Evolutionary conservation across 2,113 vertebrate species (phyloP).

Genomic region (Zeus faber): DNA sequence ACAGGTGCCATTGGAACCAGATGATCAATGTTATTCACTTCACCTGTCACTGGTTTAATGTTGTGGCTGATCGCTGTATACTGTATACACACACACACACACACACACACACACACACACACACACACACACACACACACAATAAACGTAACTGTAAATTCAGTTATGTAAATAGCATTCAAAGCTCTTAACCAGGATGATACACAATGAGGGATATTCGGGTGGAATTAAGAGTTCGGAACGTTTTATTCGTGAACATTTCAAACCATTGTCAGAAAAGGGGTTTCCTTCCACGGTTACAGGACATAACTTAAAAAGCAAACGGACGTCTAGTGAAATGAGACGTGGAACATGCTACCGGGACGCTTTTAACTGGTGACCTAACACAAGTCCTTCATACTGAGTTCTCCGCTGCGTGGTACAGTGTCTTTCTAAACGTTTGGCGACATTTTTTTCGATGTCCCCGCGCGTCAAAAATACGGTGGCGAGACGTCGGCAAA

Average conservation of each 20-base stretch:
- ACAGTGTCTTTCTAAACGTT: constrained; percentile 64
- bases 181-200: background rate
- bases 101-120: background rate
- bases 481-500: constrained; percentile 36
- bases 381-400: constrained; percentile 38
- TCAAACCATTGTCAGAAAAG: constrained; percentile 64
- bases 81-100: too few species aligned
- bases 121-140: background rate
- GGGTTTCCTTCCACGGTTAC: constrained; percentile 40
- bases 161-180: too few species aligned
- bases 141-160: too few species aligned
- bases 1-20: too few species aligned
- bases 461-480: too few species aligned
- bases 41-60: too few species aligned
- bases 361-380: constrained; percentile 49
- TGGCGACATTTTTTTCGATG: constrained; percentile 23
- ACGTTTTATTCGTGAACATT: constrained; percentile 76
- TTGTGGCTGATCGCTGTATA: too few species aligned
- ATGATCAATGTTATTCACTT: too few species aligned
- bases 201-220: background rate
- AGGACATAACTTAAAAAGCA: constrained; percentile 70
- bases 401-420: constrained; percentile 37
- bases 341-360: constrained; percentile 58
- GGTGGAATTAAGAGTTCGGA: constrained; percentile 57
- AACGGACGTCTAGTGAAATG: constrained; percentile 54